Evolutionary conservation across 2,888 invertebrate genomes (phyloP).

Genomic region (Sacculina carcini): DNA sequence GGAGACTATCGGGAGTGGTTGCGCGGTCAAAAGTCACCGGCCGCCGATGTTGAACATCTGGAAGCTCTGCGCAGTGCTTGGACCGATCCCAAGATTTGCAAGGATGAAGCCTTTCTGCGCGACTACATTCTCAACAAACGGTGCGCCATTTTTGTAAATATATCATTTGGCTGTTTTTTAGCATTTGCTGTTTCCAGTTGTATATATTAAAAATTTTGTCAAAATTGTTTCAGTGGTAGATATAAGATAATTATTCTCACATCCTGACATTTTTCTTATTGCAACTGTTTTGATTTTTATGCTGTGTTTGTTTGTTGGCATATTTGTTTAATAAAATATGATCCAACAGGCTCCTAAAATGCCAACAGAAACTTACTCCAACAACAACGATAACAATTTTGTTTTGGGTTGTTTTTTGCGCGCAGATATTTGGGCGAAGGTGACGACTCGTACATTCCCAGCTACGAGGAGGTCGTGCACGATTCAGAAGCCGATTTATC

Average conservation of each 20-base stretch:
- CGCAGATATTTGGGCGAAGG: conserved; percentile 26
- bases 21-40: conserved; percentile 36
- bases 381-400: neutral
- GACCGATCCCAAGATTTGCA: conserved; percentile 51
- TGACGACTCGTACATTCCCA: conserved; percentile 27
- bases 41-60: conserved; percentile 34
- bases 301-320: neutral
- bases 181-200: neutral
- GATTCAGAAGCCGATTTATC: conserved; percentile 32
- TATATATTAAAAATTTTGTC: neutral
- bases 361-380: neutral
- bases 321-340: neutral
- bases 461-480: conserved; percentile 38
- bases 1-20: conserved; percentile 50
- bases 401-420: conserved; percentile 23
- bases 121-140: conserved; percentile 76
- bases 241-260: neutral
- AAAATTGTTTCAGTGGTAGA: neutral
- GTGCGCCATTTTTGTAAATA: conserved; percentile 20
- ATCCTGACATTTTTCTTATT: neutral
- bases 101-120: conserved; percentile 61
- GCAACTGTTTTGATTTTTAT: neutral
- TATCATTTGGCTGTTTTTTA: neutral
- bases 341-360: neutral
- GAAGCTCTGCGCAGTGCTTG: conserved; percentile 56